Percentiles rank a stretch among this genome's conserved stretches.
phyloP scores from a whole-genome alignment of 2,888 invertebrate species.

The Phyllotreta cruciferae region DNA sequence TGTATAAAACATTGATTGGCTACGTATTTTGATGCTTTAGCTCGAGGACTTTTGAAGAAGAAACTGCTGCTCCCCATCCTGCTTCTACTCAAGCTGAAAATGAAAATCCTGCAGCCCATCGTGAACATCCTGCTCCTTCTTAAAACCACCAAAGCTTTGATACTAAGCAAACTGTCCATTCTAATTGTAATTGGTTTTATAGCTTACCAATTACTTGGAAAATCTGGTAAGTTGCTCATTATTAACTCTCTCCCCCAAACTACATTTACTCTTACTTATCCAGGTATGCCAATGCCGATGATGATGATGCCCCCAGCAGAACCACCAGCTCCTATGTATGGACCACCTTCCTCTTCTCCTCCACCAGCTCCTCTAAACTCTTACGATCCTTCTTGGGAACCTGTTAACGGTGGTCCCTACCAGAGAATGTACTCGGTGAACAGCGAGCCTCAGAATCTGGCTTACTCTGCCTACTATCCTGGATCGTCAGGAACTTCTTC shows the following conservation, averaged over 20 bases:
- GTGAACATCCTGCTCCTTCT: constrained; percentile 75
- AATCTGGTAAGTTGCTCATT: constrained; percentile 67
- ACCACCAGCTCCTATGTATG: constrained; percentile 71
- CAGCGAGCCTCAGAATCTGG: constrained; percentile 66
- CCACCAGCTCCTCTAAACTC: constrained; percentile 68
- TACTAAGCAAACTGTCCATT: constrained; percentile 84
- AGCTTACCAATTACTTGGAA: constrained; percentile 78
- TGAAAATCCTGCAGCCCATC: constrained; percentile 84
- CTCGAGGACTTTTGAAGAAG: constrained; percentile 81
- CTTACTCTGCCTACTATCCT: constrained; percentile 76
- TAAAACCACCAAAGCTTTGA: constrained; percentile 83
- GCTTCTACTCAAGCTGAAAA: constrained; percentile 80
- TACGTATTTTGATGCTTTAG: constrained; percentile 58
- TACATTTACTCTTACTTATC: too few relatives aligned
- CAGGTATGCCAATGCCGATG: constrained; percentile 67
- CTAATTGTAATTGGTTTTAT: constrained; percentile 82
- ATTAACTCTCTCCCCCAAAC: not conserved
- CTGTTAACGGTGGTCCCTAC: constrained; percentile 77
- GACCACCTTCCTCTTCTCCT: constrained; percentile 71
- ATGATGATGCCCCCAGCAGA: constrained; percentile 63
- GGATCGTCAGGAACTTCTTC: constrained; percentile 68
- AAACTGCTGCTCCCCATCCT: constrained; percentile 81
- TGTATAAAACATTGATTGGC: not conserved
- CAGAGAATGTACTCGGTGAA: constrained; percentile 71
- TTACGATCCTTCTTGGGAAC: constrained; percentile 80